A percentile compares a stretch with the other conserved stretches of the same genome.
phyloP scores from a whole-genome alignment of 2,113 vertebrate genomes.

The Megaceryle maxima region DNA sequence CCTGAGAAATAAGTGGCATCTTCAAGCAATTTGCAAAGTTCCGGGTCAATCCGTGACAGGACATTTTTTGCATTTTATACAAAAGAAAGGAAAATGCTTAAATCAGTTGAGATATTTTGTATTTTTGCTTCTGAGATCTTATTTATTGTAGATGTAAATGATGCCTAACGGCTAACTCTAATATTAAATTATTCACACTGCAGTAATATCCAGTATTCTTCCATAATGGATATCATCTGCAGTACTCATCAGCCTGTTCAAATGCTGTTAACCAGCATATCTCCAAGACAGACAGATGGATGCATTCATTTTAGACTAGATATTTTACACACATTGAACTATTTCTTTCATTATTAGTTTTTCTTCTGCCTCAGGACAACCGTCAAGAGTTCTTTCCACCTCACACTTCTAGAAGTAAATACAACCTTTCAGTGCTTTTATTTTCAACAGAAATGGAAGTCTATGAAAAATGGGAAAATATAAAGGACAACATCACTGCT shows the following conservation, averaged over 20 bases:
- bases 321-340: slow-evolving; percentile 52
- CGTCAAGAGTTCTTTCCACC: slow-evolving; percentile 29
- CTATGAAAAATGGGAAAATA: neutral
- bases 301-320: slow-evolving; percentile 47
- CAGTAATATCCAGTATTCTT: neutral
- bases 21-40: neutral
- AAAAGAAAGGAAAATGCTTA: neutral
- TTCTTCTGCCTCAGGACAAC: slow-evolving; percentile 62
- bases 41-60: neutral
- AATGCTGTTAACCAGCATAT: neutral
- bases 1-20: neutral
- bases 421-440: slow-evolving; percentile 6
- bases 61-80: neutral
- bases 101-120: neutral
- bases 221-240: neutral
- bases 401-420: slow-evolving; percentile 25
- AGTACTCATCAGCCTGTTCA: slow-evolving; percentile 14
- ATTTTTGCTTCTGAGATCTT: neutral
- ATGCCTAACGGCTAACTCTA: neutral
- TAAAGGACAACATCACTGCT: slow-evolving; percentile 30
- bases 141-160: neutral
- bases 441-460: slow-evolving; percentile 26
- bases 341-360: slow-evolving; percentile 63
- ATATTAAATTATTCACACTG: neutral
- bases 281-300: neutral